Evolutionary conservation across 2,113 vertebrate species (phyloP).

Genomic region (Hyaena hyaena): DNA sequence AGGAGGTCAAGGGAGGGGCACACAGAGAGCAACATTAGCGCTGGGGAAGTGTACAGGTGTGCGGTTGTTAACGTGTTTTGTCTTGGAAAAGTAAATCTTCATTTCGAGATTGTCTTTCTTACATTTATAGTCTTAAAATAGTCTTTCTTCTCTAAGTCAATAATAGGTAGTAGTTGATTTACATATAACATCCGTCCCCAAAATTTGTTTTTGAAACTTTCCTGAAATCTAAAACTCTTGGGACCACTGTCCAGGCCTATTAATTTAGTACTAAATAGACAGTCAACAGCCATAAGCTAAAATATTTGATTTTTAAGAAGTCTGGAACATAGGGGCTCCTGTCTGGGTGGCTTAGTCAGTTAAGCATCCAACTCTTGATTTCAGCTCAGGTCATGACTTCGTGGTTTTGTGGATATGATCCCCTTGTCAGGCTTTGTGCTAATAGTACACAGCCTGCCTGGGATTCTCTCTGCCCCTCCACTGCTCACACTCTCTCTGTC

Average conservation of each 20-base stretch:
- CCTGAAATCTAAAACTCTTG: not conserved
- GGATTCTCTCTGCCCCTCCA: too few relatives aligned
- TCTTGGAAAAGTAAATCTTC: not conserved
- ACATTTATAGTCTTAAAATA: conserved; percentile 16
- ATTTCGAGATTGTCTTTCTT: not conserved
- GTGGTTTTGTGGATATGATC: too few relatives aligned
- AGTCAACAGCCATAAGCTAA: not conserved
- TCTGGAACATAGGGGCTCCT: not conserved
- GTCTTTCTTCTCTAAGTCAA: not conserved
- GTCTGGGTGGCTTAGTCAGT: too few relatives aligned
- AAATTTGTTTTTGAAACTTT: not conserved
- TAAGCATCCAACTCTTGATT: too few relatives aligned
- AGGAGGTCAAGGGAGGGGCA: not conserved
- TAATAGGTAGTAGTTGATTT: not conserved
- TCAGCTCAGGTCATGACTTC: too few relatives aligned
- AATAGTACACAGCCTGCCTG: too few relatives aligned
- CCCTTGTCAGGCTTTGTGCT: too few relatives aligned
- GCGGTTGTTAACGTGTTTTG: not conserved
- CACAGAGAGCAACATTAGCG: not conserved
- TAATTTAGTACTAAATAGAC: not conserved
- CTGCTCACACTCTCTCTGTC: too few relatives aligned
- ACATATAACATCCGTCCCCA: not conserved
- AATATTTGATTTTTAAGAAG: not conserved
- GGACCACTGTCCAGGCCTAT: not conserved
- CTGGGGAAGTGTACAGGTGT: not conserved